phyloP scores from a whole-genome alignment of 2,797 vertebrate genomes.

The Chanos chanos region DNA sequence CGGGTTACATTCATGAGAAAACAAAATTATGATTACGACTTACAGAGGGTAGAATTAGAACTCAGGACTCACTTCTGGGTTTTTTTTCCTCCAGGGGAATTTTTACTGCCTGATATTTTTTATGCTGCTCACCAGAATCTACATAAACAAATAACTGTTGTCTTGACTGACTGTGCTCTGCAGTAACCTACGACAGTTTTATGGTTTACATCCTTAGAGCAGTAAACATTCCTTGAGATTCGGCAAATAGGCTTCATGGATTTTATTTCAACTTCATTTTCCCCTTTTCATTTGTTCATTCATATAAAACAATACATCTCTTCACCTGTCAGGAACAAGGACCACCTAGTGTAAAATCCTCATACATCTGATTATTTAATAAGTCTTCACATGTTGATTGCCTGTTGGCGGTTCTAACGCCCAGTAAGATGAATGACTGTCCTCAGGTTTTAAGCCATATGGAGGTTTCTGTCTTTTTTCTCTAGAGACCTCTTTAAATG shows the following conservation, averaged over 20 bases:
- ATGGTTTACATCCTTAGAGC: background rate
- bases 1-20: too few species aligned
- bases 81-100: too few species aligned
- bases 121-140: too few species aligned
- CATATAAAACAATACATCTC: background rate
- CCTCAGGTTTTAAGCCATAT: conserved; percentile 34
- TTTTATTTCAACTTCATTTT: background rate
- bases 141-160: background rate
- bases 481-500: conserved; percentile 17
- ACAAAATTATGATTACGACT: too few species aligned
- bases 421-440: background rate
- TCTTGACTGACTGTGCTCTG: background rate
- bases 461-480: conserved; percentile 8
- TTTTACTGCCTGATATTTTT: too few species aligned
- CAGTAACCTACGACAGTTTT: background rate
- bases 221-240: background rate
- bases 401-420: too few species aligned
- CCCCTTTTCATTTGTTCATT: too few species aligned
- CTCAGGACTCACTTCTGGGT: too few species aligned
- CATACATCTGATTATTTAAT: conserved; percentile 15
- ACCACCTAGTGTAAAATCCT: too few species aligned
- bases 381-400: background rate
- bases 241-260: background rate
- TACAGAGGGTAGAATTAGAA: too few species aligned
- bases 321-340: background rate